Base-by-base conservation (phyloP, 2,888 invertebrate species). In the Phortica magna region DNA sequence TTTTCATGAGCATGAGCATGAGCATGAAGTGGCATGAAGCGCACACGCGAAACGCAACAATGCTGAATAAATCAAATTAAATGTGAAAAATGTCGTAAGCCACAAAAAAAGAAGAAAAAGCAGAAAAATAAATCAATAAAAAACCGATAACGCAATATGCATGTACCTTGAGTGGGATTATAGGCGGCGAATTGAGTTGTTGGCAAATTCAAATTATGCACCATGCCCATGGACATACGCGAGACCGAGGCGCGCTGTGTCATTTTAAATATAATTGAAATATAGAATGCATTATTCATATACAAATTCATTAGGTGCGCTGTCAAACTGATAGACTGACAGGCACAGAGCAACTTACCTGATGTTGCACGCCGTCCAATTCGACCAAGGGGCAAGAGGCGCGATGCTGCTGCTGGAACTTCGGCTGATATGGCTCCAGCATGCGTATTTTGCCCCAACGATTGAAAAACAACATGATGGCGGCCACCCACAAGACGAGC, bases 401-500 rank as follows among this genome's bases (percentile, higher is more conserved):
- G 83, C 97, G 94, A 92, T 96, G 96, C 83, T 96, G 95, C 85
- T 96, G 96, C 88, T 96, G 96, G 90, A 97, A 97, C 92, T 97
- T 97, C 1, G 97, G 97, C 89, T 97, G 97, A 91, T 97, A 97
- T 0, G 97, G 97, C 90, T 97, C 97, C 92, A 97, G 92, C 96
- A 97, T 97, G 81, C 97, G 95, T 90, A 98, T 98, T 94, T 98
- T 97, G 89, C 97, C 97, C 97, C 97, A 98, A 81, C 97, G 95
- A 93, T 98, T 97, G 94, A 98, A 97, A 93, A 98, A 98, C 65
- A 97, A 93, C 3, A 96, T 96, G 79, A 97, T 97, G 79, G 97
- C 97, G 0, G 96, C 97, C 75, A 96, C 95, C 98, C 98, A 98
- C 14, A 97, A 94, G 68, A 96, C 94, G 31, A 98, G 93, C 41